phyloP scores from a whole-genome alignment of 2,797 vertebrate species.

The Chelonia mydas region DNA sequence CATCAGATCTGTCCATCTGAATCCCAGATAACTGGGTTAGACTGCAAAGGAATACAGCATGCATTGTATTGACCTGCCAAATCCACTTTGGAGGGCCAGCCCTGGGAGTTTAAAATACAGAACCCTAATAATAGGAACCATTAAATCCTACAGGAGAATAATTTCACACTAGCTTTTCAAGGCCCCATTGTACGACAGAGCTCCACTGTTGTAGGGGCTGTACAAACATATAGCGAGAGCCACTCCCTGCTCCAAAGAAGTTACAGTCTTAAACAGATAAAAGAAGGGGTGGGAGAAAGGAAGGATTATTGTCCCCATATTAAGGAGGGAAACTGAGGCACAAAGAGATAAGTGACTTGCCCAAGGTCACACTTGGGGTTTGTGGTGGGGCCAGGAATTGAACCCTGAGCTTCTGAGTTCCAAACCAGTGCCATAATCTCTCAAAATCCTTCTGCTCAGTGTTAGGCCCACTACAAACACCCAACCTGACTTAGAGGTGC shows the following conservation, averaged over 20 bases:
- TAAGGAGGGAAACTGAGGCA: neutral
- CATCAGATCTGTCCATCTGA: accelerated
- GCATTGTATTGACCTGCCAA: accelerated
- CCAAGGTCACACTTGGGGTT: too few relatives aligned
- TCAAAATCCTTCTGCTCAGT: neutral
- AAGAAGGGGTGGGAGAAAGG: neutral
- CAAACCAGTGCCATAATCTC: neutral
- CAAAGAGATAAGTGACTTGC: neutral
- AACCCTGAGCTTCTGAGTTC: neutral
- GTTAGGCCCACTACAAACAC: neutral
- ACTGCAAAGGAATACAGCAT: accelerated
- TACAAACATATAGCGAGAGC: accelerated
- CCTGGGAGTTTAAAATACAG: neutral
- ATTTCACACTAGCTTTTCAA: accelerated
- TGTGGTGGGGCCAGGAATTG: too few relatives aligned
- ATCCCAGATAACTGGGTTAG: accelerated
- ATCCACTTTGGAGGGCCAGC: neutral
- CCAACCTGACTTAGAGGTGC: neutral
- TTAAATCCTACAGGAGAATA: neutral
- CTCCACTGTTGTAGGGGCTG: too few relatives aligned
- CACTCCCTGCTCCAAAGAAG: neutral
- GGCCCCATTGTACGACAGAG: too few relatives aligned
- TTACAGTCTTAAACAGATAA: neutral
- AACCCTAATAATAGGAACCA: accelerated
- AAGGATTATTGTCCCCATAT: neutral